These are phyloP conservation scores for Leptopilina clavipes DNA, from an alignment of 1,140 invertebrate genomes.

Conservation along the genomic window DNA sequence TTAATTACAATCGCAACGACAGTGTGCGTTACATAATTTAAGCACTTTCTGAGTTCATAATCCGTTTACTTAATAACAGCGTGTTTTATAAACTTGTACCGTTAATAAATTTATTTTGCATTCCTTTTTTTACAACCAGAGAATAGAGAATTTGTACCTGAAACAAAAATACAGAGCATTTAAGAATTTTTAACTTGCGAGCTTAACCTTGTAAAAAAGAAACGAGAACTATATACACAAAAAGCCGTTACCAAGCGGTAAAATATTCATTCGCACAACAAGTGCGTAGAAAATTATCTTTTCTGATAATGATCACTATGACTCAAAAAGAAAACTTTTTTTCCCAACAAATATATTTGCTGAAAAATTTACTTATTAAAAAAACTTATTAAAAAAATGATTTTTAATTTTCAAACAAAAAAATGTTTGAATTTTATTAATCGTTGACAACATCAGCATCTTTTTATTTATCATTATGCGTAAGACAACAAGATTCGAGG, in stretches of 20 bases:
- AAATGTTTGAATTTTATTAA: too few species aligned
- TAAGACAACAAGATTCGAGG: neutral
- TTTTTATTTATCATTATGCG: conserved; percentile 17
- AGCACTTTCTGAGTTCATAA: conserved; percentile 42
- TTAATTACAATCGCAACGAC: conserved; percentile 57
- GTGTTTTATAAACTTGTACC: too few species aligned
- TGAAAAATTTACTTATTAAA: too few species aligned
- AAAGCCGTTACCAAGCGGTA: conserved; percentile 30
- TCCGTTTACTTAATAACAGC: conserved; percentile 1
- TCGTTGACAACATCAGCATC: too few species aligned
- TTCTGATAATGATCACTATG: neutral
- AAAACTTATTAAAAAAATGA: too few species aligned
- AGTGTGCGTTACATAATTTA: conserved; percentile 60
- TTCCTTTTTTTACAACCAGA: neutral
- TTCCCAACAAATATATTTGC: too few species aligned
- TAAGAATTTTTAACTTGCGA: neutral
- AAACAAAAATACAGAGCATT: neutral
- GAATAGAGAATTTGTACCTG: too few species aligned
- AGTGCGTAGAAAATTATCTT: conserved; percentile 13
- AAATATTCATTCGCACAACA: conserved; percentile 20
- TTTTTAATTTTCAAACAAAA: too few species aligned
- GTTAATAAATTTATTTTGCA: neutral
- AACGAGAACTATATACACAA: neutral
- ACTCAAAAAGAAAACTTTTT: too few species aligned
- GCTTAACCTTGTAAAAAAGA: conserved; percentile 14